Percentiles rank a stretch among this genome's conserved stretches.
Evolutionary conservation across 2,888 invertebrate species (phyloP).

Genomic region (Acrobeloides nanus): DNA sequence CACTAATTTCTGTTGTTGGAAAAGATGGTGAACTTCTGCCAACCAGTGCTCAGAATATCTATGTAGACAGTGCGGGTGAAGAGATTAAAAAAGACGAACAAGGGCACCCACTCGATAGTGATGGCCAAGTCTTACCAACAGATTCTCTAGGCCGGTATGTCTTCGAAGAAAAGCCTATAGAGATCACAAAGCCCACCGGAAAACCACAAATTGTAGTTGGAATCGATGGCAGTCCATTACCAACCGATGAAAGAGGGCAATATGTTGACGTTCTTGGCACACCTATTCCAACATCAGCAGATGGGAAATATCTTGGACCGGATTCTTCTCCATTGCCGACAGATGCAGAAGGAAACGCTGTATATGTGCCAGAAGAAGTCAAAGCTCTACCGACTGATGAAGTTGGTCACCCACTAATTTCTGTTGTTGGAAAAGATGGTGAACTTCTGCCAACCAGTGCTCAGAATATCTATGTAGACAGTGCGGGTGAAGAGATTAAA

Average conservation of each 20-base stretch:
- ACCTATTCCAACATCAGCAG: conserved; percentile 25
- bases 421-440: conserved; percentile 34
- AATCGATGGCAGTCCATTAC: conserved; percentile 20
- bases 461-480: conserved; percentile 19
- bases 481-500: conserved; percentile 18
- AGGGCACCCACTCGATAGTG: conserved; percentile 20
- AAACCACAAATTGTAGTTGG: conserved; percentile 13
- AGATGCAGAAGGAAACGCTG: conserved; percentile 21
- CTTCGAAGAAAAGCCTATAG: conserved; percentile 10
- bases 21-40: conserved; percentile 20
- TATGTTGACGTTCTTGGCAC: conserved; percentile 14
- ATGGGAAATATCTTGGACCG: conserved; percentile 8
- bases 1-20: too few relatives aligned
- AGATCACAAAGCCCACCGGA: conserved; percentile 6
- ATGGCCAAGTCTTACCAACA: conserved; percentile 20
- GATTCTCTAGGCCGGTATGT: too few relatives aligned
- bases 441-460: conserved; percentile 27
- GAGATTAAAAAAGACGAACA: conserved; percentile 16
- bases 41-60: conserved; percentile 20
- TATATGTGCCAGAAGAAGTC: too few relatives aligned
- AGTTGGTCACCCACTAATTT: conserved; percentile 25
- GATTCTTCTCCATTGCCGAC: conserved; percentile 25
- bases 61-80: conserved; percentile 16
- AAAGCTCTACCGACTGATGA: conserved; percentile 19
- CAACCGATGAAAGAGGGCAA: conserved; percentile 25